A percentile compares a stretch with the other conserved stretches of the same genome.
phyloP scores from a whole-genome alignment of 2,797 vertebrate species.

The Astyanax mexicanus region DNA sequence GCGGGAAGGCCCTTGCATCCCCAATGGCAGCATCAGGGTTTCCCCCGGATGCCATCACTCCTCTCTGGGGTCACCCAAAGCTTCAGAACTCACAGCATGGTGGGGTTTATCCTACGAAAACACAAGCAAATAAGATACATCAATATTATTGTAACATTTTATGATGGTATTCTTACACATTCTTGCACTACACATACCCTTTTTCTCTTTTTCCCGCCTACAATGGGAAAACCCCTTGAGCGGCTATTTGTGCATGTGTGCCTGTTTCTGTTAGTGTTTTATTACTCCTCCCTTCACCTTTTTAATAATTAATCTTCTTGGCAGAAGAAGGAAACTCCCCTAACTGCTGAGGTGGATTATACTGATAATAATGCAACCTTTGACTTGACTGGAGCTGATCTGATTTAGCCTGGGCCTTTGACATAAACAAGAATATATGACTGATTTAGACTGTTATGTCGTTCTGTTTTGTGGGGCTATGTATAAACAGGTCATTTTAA shows the following conservation, averaged over 20 bases:
- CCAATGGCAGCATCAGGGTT: constrained; percentile 57
- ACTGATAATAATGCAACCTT: constrained; percentile 3
- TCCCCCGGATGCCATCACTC: constrained; percentile 80
- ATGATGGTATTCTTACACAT: no score
- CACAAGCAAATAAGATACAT: background rate
- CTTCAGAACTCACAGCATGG: constrained; percentile 20
- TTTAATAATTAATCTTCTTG: constrained; percentile 9
- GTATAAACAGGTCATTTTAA: background rate
- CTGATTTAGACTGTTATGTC: background rate
- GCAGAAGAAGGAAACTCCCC: constrained; percentile 3
- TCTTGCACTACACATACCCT: no score
- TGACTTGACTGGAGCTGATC: background rate
- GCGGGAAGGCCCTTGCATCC: constrained; percentile 72
- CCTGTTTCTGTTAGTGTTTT: constrained; percentile 11
- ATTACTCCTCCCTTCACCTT: background rate
- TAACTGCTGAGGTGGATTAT: background rate
- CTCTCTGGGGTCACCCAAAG: constrained; percentile 2
- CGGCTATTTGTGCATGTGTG: constrained; percentile 3
- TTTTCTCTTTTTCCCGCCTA: background rate
- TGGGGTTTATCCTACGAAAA: background rate
- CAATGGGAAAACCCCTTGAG: constrained; percentile 10
- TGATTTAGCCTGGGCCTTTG: background rate
- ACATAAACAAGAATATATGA: background rate
- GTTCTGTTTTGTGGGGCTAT: background rate
- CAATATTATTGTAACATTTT: background rate